These are phyloP conservation scores for Chaetorhynchus papuensis DNA, from an alignment of 2,113 vertebrate species.

Conservation along the genomic window DNA sequence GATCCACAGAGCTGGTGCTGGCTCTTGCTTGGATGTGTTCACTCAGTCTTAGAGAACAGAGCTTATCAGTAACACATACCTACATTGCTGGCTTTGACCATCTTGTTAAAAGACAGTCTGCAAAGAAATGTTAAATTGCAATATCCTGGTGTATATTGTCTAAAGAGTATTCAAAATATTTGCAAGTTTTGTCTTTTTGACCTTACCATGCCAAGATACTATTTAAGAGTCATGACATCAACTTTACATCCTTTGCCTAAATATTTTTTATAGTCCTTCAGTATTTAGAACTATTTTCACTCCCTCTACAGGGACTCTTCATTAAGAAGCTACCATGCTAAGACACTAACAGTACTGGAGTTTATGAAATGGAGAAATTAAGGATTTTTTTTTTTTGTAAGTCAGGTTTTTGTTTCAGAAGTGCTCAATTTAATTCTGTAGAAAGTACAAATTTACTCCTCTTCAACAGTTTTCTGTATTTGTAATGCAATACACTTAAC, in stretches of 20 bases:
- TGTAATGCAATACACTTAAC: background rate
- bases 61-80: background rate
- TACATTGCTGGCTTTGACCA: background rate
- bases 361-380: background rate
- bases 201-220: background rate
- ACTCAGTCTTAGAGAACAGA: background rate
- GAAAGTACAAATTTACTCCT: background rate
- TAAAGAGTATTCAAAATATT: background rate
- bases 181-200: background rate
- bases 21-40: background rate
- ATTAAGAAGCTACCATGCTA: background rate
- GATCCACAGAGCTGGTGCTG: background rate
- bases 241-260: background rate
- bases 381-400: background rate
- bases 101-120: background rate
- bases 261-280: background rate
- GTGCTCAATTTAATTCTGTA: background rate
- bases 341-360: background rate
- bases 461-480: background rate
- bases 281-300: background rate
- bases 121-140: background rate
- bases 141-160: background rate
- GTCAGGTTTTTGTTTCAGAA: background rate
- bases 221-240: background rate
- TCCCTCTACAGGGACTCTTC: background rate